These are phyloP conservation scores for Ricordea florida DNA, from an alignment of 92 coral and sea anemone genomes.

Conservation along the genomic window DNA sequence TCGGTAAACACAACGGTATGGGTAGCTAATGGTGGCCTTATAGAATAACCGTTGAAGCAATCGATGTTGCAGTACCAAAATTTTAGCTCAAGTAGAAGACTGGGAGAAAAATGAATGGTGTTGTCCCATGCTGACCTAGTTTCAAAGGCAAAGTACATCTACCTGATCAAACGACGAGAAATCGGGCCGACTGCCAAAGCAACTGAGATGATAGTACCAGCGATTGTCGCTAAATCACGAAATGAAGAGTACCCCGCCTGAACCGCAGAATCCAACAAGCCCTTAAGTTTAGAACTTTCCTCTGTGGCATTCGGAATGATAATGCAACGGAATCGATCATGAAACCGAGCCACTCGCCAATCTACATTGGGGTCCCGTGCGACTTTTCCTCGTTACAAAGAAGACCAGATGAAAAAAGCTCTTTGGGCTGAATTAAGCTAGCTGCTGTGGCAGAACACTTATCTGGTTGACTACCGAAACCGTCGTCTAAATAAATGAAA, in stretches of 20 bases:
- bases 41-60: constrained; percentile 46
- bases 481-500: constrained; percentile 71
- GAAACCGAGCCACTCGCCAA: constrained; percentile 70
- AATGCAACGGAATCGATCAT: constrained; percentile 59
- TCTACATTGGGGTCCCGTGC: constrained; percentile 59
- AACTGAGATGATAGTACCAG: constrained; percentile 49
- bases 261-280: constrained; percentile 24
- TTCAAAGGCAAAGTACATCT: constrained; percentile 55
- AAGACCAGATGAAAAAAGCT: constrained; percentile 45
- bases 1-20: constrained; percentile 38
- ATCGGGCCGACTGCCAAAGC: constrained; percentile 58
- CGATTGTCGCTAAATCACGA: constrained; percentile 47
- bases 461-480: constrained; percentile 63
- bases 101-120: constrained; percentile 12
- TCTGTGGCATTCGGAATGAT: constrained; percentile 47
- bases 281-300: constrained; percentile 47
- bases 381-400: constrained; percentile 62
- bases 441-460: constrained; percentile 63
- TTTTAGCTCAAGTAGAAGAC: constrained; percentile 34
- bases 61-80: constrained; percentile 50
- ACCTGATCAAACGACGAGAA: constrained; percentile 58
- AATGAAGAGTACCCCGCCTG: constrained; percentile 31
- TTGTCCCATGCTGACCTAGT: constrained; percentile 37
- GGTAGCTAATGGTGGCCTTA: not conserved
- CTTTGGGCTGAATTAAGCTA: constrained; percentile 59